Evolutionary conservation across 2,113 vertebrate species (phyloP).

Genomic region (Martes martes): DNA sequence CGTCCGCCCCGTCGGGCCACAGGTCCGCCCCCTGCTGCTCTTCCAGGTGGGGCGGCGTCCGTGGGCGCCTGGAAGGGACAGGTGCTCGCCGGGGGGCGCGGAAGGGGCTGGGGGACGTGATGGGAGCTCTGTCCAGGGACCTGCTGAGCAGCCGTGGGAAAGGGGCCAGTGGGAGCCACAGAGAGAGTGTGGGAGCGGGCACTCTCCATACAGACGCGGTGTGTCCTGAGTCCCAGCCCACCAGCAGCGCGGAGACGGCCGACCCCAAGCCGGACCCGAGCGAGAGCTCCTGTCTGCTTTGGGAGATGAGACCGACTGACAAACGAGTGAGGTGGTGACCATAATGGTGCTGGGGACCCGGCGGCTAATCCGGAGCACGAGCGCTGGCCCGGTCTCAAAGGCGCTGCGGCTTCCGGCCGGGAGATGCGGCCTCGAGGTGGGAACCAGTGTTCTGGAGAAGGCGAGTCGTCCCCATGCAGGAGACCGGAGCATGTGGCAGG

Average conservation of each 20-base stretch:
- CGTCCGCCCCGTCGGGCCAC: not conserved
- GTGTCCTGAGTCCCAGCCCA: not conserved
- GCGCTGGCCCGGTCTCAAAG: accelerated
- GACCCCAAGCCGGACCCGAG: no score
- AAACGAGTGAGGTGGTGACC: not conserved
- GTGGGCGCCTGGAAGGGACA: no score
- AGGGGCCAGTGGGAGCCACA: not conserved
- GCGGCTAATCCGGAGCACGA: no score
- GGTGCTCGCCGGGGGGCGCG: not conserved
- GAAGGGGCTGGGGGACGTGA: not conserved
- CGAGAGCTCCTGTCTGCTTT: not conserved
- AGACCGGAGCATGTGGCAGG: not conserved
- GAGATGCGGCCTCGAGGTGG: not conserved
- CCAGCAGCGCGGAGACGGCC: not conserved
- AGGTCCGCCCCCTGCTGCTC: not conserved
- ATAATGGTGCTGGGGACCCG: accelerated
- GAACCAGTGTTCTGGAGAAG: not conserved
- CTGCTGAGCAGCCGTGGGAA: not conserved
- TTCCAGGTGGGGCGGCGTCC: not conserved
- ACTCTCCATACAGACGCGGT: not conserved
- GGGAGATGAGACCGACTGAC: not conserved
- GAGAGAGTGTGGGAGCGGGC: no score
- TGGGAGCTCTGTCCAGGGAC: not conserved
- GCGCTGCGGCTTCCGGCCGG: not conserved
- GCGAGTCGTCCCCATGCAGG: accelerated